Evolutionary conservation across 2,113 vertebrate species (phyloP).

Genomic region (Thryonomys swinderianus): DNA sequence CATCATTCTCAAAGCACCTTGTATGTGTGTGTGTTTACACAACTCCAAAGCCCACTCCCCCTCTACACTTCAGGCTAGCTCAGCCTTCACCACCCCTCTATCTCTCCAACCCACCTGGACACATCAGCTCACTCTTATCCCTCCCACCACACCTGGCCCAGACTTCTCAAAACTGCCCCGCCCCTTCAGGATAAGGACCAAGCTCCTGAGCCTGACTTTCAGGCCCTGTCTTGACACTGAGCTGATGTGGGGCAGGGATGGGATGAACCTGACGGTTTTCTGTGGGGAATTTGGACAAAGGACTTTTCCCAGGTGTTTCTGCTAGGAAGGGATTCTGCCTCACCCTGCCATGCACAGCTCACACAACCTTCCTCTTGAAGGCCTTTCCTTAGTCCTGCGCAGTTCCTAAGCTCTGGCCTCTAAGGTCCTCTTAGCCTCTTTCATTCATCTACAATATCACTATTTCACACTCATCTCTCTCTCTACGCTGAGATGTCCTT

Average conservation of each 20-base stretch:
- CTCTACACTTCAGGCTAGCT: background rate
- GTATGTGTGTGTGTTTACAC: background rate
- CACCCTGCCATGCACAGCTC: background rate
- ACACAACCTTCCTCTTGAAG: background rate
- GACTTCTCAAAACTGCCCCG: background rate
- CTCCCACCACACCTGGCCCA: background rate
- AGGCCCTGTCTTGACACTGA: background rate
- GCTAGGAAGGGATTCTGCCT: conserved; percentile 15
- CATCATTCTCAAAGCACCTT: background rate
- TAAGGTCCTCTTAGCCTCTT: background rate
- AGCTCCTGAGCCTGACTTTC: background rate
- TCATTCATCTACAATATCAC: background rate
- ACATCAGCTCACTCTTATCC: no score
- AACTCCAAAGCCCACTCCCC: background rate
- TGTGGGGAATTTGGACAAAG: background rate
- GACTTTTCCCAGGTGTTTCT: background rate
- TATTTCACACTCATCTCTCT: background rate
- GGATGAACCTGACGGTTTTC: background rate
- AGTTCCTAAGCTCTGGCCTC: background rate
- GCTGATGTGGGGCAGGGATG: background rate
- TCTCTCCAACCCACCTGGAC: background rate
- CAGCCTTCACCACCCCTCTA: background rate
- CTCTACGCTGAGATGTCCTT: background rate
- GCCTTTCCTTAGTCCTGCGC: background rate
- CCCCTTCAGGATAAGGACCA: background rate